These are phyloP conservation scores for Suricata suricatta DNA, from an alignment of 2,113 vertebrate species.

Conservation along the genomic window DNA sequence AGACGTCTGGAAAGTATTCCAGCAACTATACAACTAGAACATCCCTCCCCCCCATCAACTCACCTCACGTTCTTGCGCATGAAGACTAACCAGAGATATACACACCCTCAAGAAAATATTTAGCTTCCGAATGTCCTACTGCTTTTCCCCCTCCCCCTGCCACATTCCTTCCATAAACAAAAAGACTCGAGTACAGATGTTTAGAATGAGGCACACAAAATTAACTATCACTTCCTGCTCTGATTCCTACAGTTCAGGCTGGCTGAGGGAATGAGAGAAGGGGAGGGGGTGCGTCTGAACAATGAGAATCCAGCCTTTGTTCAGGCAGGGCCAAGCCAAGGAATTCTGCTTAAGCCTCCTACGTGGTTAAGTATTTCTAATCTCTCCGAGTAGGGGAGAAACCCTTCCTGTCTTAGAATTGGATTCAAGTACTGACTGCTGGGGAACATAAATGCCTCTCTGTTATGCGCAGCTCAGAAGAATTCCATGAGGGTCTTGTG, in stretches of 20 bases:
- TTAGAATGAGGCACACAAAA: conserved; percentile 56
- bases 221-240: conserved; percentile 36
- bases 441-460: conserved; percentile 68
- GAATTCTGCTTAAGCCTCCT: conserved; percentile 69
- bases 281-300: neutral
- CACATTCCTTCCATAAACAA: conserved; percentile 58
- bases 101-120: conserved; percentile 34
- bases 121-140: conserved; percentile 1
- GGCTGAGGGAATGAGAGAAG: neutral
- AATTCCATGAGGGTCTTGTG: conserved; percentile 56
- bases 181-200: conserved; percentile 55
- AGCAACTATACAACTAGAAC: neutral
- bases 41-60: neutral
- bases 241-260: neutral
- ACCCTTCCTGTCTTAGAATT: conserved; percentile 54
- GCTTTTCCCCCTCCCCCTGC: neutral
- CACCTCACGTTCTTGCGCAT: neutral
- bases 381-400: conserved; percentile 46
- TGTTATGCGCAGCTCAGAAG: conserved; percentile 58
- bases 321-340: neutral
- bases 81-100: neutral
- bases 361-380: conserved; percentile 74
- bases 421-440: conserved; percentile 48
- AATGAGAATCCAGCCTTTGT: conserved; percentile 51
- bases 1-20: neutral